These are phyloP conservation scores for Leucopsar rothschildi DNA, from an alignment of 2,113 vertebrate species.

Conservation along the genomic window DNA sequence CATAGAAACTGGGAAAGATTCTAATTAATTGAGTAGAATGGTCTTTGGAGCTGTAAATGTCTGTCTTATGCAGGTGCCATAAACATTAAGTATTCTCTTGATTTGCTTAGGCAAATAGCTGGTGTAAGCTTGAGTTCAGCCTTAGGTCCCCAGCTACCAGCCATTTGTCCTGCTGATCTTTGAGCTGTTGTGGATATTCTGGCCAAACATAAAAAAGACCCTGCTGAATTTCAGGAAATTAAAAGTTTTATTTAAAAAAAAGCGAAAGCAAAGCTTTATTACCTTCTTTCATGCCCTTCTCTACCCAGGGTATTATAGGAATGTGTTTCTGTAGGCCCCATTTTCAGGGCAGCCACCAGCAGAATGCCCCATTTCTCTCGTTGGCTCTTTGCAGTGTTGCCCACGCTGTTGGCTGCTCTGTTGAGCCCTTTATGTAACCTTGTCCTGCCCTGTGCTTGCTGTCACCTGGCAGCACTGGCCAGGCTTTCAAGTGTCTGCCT, in stretches of 20 bases:
- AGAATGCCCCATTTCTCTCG: background rate
- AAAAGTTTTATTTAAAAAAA: background rate
- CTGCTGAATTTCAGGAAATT: background rate
- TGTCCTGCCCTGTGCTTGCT: background rate
- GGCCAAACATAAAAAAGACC: background rate
- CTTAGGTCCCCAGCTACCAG: background rate
- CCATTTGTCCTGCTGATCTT: background rate
- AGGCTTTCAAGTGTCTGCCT: background rate
- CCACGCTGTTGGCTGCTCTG: background rate
- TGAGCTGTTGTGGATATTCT: background rate
- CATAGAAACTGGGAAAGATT: background rate
- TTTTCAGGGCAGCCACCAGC: background rate
- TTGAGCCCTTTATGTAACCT: background rate
- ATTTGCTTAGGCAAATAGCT: background rate
- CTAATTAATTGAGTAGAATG: background rate
- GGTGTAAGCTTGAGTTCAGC: background rate
- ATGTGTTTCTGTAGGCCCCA: background rate
- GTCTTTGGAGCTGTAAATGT: background rate
- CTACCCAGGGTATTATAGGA: background rate
- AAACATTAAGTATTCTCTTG: background rate
- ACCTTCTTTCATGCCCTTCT: background rate
- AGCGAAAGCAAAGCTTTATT: background rate
- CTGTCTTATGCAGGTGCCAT: background rate
- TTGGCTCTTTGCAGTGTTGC: background rate
- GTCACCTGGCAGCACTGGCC: background rate